A percentile compares a stretch with the other conserved stretches of the same genome.
Conservation (phyloP, 2,113 vertebrate species). For the Heliornis fulica region DNA sequence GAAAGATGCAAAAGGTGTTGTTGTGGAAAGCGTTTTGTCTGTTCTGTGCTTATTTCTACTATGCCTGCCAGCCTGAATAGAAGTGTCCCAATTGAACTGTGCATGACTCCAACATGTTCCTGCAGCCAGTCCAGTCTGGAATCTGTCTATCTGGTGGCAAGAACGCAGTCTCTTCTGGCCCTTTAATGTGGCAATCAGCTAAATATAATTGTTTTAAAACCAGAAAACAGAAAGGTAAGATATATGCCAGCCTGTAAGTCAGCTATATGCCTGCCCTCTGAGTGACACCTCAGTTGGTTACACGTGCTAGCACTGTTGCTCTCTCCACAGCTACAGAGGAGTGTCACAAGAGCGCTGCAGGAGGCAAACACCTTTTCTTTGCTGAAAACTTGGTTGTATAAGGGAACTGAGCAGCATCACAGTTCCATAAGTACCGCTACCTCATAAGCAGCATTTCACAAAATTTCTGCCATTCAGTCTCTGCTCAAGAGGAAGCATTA, state of each 20-base stretch:
- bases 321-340: neutral
- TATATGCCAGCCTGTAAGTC: neutral
- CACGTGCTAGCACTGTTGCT: neutral
- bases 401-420: neutral
- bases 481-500: neutral
- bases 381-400: neutral
- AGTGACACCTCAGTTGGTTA: neutral
- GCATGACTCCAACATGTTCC: neutral
- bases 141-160: neutral
- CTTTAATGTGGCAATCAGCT: neutral
- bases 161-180: neutral
- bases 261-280: neutral
- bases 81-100: neutral
- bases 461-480: neutral
- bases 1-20: neutral
- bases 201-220: neutral
- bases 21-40: neutral
- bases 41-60: neutral
- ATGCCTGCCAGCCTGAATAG: neutral
- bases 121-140: neutral
- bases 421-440: fast-evolving
- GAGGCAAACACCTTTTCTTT: neutral
- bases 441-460: neutral
- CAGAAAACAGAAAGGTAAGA: neutral
- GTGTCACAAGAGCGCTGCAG: neutral